These are phyloP conservation scores for Rutilus rutilus DNA, from an alignment of 2,113 vertebrate species.

Conservation along the genomic window DNA sequence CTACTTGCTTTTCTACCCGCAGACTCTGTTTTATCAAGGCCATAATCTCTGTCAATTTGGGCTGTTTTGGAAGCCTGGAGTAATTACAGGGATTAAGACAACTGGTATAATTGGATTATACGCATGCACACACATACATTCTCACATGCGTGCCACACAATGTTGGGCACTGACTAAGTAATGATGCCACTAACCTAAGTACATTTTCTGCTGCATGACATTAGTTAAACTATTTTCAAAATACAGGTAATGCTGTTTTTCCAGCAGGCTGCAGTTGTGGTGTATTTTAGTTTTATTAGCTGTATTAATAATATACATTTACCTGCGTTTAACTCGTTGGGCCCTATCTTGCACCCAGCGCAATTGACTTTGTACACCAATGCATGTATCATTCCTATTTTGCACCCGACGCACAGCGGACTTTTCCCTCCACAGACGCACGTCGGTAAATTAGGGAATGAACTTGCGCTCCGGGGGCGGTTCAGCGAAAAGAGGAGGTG, in stretches of 20 bases:
- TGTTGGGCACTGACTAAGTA: not conserved
- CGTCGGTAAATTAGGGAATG: too few species aligned
- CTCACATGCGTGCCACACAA: not conserved
- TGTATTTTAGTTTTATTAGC: too few species aligned
- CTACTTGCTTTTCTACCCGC: not conserved
- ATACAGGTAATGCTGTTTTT: not conserved
- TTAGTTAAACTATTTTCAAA: not conserved
- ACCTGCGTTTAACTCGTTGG: too few species aligned
- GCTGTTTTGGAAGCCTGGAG: slow-evolving; percentile 58
- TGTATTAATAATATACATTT: too few species aligned
- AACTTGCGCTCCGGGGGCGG: too few species aligned
- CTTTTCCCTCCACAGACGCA: too few species aligned
- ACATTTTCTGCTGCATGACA: not conserved
- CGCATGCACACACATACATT: not conserved
- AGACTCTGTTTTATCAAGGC: slow-evolving; percentile 38
- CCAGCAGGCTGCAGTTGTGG: too few species aligned
- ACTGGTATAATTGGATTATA: slow-evolving; percentile 63
- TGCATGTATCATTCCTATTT: too few species aligned
- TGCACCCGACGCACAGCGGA: too few species aligned
- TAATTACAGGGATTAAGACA: slow-evolving; percentile 69
- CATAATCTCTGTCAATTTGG: slow-evolving; percentile 61
- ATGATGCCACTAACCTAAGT: not conserved
- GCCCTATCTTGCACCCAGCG: too few species aligned
- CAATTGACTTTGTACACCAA: too few species aligned
- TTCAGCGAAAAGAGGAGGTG: too few species aligned